Evolutionary conservation across 2,888 invertebrate species (phyloP).

Genomic region (Troilus luridus): DNA sequence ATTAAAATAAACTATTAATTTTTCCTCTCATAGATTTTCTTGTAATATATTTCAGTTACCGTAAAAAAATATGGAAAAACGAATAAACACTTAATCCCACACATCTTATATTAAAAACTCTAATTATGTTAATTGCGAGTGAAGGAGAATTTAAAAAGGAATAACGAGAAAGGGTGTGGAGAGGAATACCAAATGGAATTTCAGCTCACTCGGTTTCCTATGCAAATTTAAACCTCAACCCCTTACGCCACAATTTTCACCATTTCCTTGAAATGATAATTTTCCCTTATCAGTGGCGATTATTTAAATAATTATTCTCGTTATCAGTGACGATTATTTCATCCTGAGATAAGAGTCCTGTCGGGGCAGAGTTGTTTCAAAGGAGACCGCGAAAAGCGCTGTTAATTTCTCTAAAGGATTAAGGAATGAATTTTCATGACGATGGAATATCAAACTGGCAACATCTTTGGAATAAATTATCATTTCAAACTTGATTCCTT

Average conservation of each 20-base stretch:
- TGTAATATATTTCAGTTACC: too few species aligned
- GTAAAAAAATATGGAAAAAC: too few species aligned
- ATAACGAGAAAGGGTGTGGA: background rate
- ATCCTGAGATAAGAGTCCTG: background rate
- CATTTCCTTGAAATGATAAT: conserved; percentile 1
- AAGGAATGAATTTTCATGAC: conserved; percentile 20
- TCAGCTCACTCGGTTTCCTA: background rate
- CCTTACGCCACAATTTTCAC: background rate
- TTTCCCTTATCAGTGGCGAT: background rate
- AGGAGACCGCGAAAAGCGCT: background rate
- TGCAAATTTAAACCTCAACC: conserved; percentile 3
- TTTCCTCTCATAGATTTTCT: too few species aligned
- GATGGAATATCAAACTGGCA: background rate
- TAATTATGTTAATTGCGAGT: background rate
- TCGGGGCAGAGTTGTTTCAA: background rate
- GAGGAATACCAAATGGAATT: background rate
- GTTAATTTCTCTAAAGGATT: conserved; percentile 15
- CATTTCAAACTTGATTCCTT: background rate
- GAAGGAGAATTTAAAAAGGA: background rate
- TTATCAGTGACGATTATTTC: background rate
- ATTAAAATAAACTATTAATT: too few species aligned
- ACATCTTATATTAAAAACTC: background rate
- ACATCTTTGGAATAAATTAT: conserved; percentile 6
- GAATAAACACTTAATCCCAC: too few species aligned
- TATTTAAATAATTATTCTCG: conserved; percentile 13